Base-by-base conservation (phyloP, 2,797 vertebrate species). In the Chelon auratus region DNA sequence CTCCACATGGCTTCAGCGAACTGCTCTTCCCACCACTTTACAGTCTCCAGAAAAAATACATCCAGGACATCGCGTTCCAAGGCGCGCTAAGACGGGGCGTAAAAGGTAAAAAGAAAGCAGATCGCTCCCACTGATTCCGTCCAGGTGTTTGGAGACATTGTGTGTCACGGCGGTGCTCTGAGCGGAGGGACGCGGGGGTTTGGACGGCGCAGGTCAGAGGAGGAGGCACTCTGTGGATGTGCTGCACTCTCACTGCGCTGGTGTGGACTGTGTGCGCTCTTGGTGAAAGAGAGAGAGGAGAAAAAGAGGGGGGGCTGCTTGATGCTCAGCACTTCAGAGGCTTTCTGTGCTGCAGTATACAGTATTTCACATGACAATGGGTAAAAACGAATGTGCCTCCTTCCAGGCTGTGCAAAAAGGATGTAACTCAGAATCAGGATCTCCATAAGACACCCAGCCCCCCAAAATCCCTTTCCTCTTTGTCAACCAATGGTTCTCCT, bases 1-100 rank as follows among this genome's bases (percentile, higher is more conserved):
- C 77, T 69, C 82, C 87, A 81, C 88, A 88, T 91, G 87, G 73
- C 72, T 53, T 30, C 26, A 14, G 52, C 13, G 39, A 68, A 53
- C 65, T 64, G 77, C 54, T 57, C 77, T 72, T 45, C 52, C 68
- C 15, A 68, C 70, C 45, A 72, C 75, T 78, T 83, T 65, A 82
- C 72, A 18, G 40, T 65, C 82, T 70, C 52, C 66, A 58, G 43
- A 71, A 50, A 79, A 77, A 84, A 89, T 50, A 22, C 86, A 80
- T 75, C 77, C 87, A 86, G 90, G 56, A 89, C 90, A 89, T 81
- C 24, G 61, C 73, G 90, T 89, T 82, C 82, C 80, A 56, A 73
- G 39, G 55, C 42, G 59, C 62, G 69, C 75, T 59, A 76, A 62
- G 51, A 84, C 22, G 33, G 8, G 8, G 72, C 75, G 61, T 63